These are phyloP conservation scores for Psix sp. DNA, from an alignment of 1,140 invertebrate species.

Conservation along the genomic window DNA sequence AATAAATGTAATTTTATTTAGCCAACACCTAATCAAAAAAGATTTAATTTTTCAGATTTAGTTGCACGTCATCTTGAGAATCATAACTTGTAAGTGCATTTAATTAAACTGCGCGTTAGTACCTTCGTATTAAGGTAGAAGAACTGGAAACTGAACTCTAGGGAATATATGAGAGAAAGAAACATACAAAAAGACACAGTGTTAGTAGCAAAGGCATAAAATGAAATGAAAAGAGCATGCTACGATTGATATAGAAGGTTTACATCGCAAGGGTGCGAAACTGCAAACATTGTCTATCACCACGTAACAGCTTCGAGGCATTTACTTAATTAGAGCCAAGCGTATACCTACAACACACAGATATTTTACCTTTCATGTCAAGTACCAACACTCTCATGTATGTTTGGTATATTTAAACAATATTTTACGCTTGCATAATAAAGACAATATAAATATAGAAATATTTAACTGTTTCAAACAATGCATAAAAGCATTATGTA, in stretches of 20 bases:
- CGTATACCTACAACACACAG: slow-evolving; percentile 51
- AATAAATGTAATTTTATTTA: slow-evolving; percentile 11
- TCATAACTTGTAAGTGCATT: slow-evolving; percentile 59
- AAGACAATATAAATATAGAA: slow-evolving; percentile 19
- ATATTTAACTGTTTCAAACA: slow-evolving; percentile 9
- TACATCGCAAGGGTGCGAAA: slow-evolving; percentile 62
- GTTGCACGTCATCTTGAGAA: slow-evolving; percentile 51
- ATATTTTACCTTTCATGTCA: slow-evolving; percentile 52
- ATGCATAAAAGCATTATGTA: neutral
- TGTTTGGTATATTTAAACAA: slow-evolving; percentile 30
- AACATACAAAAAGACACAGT: slow-evolving; percentile 40
- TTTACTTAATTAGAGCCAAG: slow-evolving; percentile 66
- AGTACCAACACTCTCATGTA: slow-evolving; percentile 51
- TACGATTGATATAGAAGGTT: slow-evolving; percentile 39
- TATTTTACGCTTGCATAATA: slow-evolving; percentile 26
- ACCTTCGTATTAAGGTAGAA: slow-evolving; percentile 34
- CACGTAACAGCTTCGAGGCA: slow-evolving; percentile 60
- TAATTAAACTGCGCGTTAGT: slow-evolving; percentile 62
- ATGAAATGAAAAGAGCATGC: slow-evolving; percentile 40
- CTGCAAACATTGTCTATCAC: slow-evolving; percentile 64
- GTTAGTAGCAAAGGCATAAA: slow-evolving; percentile 33
- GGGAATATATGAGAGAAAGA: slow-evolving; percentile 46
- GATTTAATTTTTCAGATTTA: slow-evolving; percentile 50
- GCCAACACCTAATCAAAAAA: slow-evolving; percentile 53
- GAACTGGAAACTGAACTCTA: slow-evolving; percentile 47